phyloP scores from a whole-genome alignment of 2,797 vertebrate species.

The Poeciliopsis paucimaculata region DNA sequence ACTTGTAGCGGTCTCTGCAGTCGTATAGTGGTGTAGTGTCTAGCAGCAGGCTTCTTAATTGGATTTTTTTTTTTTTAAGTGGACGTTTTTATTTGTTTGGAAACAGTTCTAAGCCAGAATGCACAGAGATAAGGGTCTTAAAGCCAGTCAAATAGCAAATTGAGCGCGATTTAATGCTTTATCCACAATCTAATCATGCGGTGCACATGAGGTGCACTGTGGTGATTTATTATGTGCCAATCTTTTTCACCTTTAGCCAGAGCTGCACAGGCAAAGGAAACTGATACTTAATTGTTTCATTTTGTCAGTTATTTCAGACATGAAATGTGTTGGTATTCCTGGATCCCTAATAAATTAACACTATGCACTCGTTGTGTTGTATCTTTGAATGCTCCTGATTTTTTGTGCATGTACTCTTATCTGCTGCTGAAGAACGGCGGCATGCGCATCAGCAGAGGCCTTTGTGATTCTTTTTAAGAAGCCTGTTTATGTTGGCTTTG shows the following conservation, averaged over 20 bases:
- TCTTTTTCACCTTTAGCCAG: slow-evolving; percentile 48
- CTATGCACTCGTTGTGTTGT: neutral
- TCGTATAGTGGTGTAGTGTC: neutral
- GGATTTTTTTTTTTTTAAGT: neutral
- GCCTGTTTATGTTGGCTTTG: neutral
- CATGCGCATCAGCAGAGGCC: neutral
- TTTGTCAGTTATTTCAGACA: slow-evolving; percentile 28
- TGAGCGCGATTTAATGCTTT: slow-evolving; percentile 64
- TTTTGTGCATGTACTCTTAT: neutral
- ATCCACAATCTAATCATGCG: slow-evolving; percentile 62
- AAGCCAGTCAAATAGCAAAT: slow-evolving; percentile 63
- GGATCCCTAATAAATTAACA: slow-evolving; percentile 26
- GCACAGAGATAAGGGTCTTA: slow-evolving; percentile 38
- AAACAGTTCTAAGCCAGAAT: slow-evolving; percentile 32
- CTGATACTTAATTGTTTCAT: slow-evolving; percentile 26
- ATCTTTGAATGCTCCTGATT: neutral
- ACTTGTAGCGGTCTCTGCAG: slow-evolving; percentile 21
- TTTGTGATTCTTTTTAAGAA: neutral
- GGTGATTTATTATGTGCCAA: slow-evolving; percentile 63
- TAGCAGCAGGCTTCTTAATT: neutral
- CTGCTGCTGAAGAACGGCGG: neutral
- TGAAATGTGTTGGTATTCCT: slow-evolving; percentile 17
- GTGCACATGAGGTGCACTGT: slow-evolving; percentile 41
- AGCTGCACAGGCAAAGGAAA: slow-evolving; percentile 35
- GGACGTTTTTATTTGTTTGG: slow-evolving; percentile 26